These are phyloP conservation scores for Amazona ochrocephala DNA, from an alignment of 2,797 vertebrate genomes.

Conservation along the genomic window DNA sequence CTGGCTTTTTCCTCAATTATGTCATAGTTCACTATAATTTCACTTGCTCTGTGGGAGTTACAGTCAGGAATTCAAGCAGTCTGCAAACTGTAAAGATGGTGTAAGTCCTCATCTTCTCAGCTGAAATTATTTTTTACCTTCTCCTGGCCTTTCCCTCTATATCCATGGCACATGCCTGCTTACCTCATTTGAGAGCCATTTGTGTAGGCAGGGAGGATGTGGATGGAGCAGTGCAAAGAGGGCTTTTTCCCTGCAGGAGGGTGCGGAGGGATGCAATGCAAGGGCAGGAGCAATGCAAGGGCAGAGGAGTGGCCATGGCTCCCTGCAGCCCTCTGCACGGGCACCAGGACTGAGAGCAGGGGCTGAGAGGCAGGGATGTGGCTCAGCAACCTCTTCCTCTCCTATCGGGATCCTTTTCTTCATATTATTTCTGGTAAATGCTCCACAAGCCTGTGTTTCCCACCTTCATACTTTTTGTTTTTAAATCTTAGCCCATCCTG, in stretches of 20 bases:
- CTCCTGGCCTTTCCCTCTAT: neutral
- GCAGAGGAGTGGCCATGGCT: neutral
- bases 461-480: neutral
- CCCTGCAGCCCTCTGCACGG: neutral
- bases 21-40: conserved; percentile 56
- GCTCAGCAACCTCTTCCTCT: neutral
- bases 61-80: conserved; percentile 10
- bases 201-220: neutral
- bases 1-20: conserved; percentile 9
- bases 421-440: neutral
- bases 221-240: neutral
- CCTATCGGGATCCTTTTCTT: neutral
- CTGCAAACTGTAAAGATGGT: neutral
- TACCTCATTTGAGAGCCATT: neutral
- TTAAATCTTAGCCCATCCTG: neutral
- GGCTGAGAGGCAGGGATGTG: neutral
- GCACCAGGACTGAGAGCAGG: neutral
- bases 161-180: neutral
- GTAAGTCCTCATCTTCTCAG: neutral
- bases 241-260: fast-evolving
- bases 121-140: neutral
- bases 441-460: neutral
- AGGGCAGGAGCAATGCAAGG: neutral
- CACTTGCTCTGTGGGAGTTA: conserved; percentile 16
- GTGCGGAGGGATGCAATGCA: neutral